Base-by-base conservation (phyloP, 2,113 vertebrate species). In the Phylloscopus trochilus region DNA sequence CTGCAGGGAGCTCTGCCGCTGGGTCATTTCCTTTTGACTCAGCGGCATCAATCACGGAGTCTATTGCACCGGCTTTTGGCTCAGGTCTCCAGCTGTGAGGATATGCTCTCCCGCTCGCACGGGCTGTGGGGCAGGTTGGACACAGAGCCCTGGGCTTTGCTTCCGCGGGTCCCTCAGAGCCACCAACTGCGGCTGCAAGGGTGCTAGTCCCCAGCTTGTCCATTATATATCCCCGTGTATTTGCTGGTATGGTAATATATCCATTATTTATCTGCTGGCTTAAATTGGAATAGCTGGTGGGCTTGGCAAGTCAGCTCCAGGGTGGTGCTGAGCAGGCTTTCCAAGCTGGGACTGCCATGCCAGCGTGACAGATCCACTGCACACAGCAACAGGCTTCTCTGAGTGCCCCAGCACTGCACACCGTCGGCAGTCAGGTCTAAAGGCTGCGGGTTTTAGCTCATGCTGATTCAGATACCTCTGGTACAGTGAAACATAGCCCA, bases 1-100 rank as follows among this genome's bases (percentile, higher is more conserved):
- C 96, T 72, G 92, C 87, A 6, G 51, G 1, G 23, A 62, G 56
- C 6, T 27, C 89, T 18, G 17, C 15, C 83, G 24, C n/a, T 43
- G 56, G 95, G 73, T 89, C 93, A 92, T 87, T 96, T 94, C 95
- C 95, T 92, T 47, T 49, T 95, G 96, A 91, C 90, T 96, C 96
- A 92, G 77, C 24, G 1, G 62, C 81, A 56, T 59, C 96, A 87
- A 0, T 82, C 92, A 74, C 59, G 1, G 55, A 21, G 18, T 27
- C 1, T 15, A 15, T 31, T 39, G 77, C 93, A 74, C 59, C 43
- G 24, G 58, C 20, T 73, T 10, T 59, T 83, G 87, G 87, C 83
- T 78, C 87, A 2, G 64, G 23, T 19, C 44, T 74, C 55, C 39
- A 26, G 64, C 20, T 17, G 26, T 3, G 63, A 77, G 66, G 68